phyloP scores from a whole-genome alignment of 2,888 invertebrate species.

The Caenorhabditis uteleia region DNA sequence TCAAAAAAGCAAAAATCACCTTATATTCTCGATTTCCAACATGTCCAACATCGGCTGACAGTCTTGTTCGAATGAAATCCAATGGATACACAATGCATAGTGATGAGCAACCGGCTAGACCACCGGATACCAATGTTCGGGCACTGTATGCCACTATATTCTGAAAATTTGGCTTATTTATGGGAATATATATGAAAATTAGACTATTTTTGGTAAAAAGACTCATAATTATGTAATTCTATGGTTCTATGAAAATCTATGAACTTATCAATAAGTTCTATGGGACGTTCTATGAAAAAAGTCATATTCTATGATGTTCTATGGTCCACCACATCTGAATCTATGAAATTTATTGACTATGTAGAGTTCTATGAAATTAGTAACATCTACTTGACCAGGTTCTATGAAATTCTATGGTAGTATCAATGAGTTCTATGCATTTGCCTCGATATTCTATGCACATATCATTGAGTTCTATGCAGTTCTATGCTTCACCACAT shows the following conservation, averaged over 20 bases:
- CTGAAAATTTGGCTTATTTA: constrained; percentile 31
- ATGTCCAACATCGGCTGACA: constrained; percentile 52
- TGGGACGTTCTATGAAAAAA: no score
- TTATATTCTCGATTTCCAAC: constrained; percentile 47
- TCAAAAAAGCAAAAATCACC: constrained; percentile 7
- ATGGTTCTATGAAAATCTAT: neutral
- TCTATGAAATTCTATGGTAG: no score
- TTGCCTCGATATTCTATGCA: no score
- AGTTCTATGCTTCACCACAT: no score
- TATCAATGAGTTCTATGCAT: no score
- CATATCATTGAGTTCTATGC: no score
- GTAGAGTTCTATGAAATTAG: no score
- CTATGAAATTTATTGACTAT: no score
- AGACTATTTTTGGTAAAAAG: neutral
- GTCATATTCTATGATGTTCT: no score
- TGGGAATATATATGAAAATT: neutral
- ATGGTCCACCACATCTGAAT: no score
- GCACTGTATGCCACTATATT: constrained; percentile 44
- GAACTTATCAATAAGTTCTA: neutral
- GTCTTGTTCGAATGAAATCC: constrained; percentile 52
- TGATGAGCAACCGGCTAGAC: constrained; percentile 53
- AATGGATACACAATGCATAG: constrained; percentile 58
- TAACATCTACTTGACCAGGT: no score
- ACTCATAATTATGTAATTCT: neutral
- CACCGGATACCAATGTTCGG: constrained; percentile 48